These are phyloP conservation scores for Bombycilla garrulus DNA, from an alignment of 2,113 vertebrate species.

Conservation along the genomic window DNA sequence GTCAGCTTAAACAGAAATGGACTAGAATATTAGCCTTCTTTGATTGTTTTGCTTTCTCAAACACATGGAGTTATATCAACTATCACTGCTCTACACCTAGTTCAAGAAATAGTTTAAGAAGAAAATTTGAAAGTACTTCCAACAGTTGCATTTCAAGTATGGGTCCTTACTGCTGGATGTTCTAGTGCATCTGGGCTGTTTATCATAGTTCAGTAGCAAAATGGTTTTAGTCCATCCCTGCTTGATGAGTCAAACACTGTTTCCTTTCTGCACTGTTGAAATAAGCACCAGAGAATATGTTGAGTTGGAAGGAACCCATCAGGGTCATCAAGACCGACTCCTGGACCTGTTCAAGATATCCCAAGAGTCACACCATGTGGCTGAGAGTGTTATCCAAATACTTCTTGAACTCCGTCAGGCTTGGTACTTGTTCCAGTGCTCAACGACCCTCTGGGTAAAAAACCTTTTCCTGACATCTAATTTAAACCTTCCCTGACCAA, in stretches of 20 bases:
- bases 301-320: not conserved
- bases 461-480: not conserved
- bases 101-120: not conserved
- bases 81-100: not conserved
- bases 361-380: not conserved
- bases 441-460: not conserved
- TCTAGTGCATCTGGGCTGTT: not conserved
- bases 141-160: not conserved
- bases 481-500: not conserved
- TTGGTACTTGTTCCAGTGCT: not conserved
- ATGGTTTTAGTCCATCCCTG: not conserved
- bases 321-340: not conserved
- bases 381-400: not conserved
- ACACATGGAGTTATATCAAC: not conserved
- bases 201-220: accelerated
- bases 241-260: not conserved
- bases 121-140: not conserved
- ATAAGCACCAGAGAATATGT: not conserved
- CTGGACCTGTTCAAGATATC: not conserved
- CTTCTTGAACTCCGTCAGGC: not conserved
- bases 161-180: not conserved
- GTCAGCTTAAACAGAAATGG: not conserved
- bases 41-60: not conserved
- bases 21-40: not conserved
- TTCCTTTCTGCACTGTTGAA: not conserved